Base-by-base conservation (phyloP, 2,797 vertebrate genomes). In the Coranthus polyacanthus region DNA sequence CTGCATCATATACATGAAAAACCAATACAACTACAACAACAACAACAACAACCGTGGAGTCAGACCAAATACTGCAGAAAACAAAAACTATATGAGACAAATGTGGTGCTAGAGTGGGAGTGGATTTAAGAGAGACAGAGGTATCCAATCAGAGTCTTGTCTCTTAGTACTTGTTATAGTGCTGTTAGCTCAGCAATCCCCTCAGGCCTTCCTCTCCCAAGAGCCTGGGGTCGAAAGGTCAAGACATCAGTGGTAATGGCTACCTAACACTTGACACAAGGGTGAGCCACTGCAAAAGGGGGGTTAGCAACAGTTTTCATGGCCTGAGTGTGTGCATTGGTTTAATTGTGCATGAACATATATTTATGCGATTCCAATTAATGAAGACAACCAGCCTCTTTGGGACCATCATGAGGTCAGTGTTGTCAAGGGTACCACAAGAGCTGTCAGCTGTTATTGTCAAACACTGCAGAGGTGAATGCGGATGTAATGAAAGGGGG, bases 201-300 rank as follows among this genome's bases (percentile, higher is more conserved):
- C 82, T 75, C 37, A 32, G 82, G 89, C 67, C 47, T 74, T 87
- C 77, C 75, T 74, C 75, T 78, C 78, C 64, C 51, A 46, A 51
- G 73, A 82, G 61, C 24, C 58, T 2, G 21, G 41, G 83, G 93
- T 88, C 66, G 72, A 89, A 75, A 89, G 93, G 92, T 90, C 92
- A 89, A 60, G 71, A 61, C 70, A 74, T 67, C 72, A 80, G 72
- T 61, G 6, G 81, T 86, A 90, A 92, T 89, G 75, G 85, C 88
- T 93, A 87, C 82, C 86, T 83, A 91, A 92, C 90, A 91, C 89
- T 87, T 92, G 90, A 92, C 92, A 89, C 84, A 44, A 70, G 82
- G 42, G 61, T 75, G 69, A 75, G 46, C 51, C 66, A 42, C 38
- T 21, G 55, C 32, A 66, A 52, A 60, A 26, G 51, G 32, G 38